phyloP scores from a whole-genome alignment of 2,797 vertebrate genomes.

The Hippoglossus hippoglossus region DNA sequence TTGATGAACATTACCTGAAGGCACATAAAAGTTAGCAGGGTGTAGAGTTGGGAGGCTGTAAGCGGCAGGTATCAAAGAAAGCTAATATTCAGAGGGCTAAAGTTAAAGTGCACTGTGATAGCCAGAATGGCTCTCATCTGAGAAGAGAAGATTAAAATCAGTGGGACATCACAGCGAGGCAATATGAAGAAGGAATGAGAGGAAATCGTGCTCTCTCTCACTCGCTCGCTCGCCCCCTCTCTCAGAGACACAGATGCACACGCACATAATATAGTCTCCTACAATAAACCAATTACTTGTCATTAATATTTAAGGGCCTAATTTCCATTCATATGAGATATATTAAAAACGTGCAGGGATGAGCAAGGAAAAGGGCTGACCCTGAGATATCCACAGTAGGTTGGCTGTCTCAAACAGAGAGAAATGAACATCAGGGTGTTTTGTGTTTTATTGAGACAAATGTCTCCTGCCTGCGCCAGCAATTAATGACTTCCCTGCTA shows the following conservation, averaged over 20 bases:
- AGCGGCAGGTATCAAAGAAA: slow-evolving; percentile 78
- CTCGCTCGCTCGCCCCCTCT: slow-evolving; percentile 41
- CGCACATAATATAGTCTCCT: slow-evolving; percentile 69
- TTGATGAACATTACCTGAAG: slow-evolving; percentile 73
- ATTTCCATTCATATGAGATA: slow-evolving; percentile 84
- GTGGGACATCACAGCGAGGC: slow-evolving; percentile 84
- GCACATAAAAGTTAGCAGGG: slow-evolving; percentile 75
- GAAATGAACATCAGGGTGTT: slow-evolving; percentile 77
- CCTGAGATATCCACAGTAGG: slow-evolving; percentile 75
- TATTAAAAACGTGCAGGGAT: slow-evolving; percentile 80
- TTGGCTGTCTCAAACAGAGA: slow-evolving; percentile 71
- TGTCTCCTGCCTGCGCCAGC: slow-evolving; percentile 71
- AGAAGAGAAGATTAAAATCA: slow-evolving; percentile 89
- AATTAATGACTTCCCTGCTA: slow-evolving; percentile 78
- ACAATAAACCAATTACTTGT: slow-evolving; percentile 87
- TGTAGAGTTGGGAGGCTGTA: slow-evolving; percentile 71
- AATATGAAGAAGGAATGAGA: slow-evolving; percentile 79
- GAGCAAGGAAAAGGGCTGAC: slow-evolving; percentile 78
- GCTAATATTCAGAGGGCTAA: slow-evolving; percentile 82
- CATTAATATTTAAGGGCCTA: slow-evolving; percentile 87
- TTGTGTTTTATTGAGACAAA: slow-evolving; percentile 86
- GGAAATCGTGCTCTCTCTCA: slow-evolving; percentile 56
- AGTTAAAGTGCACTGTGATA: slow-evolving; percentile 83
- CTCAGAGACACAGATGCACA: slow-evolving; percentile 72
- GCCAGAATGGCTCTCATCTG: slow-evolving; percentile 85